Conservation (phyloP, 2,113 vertebrate species). For the Solea solea region DNA sequence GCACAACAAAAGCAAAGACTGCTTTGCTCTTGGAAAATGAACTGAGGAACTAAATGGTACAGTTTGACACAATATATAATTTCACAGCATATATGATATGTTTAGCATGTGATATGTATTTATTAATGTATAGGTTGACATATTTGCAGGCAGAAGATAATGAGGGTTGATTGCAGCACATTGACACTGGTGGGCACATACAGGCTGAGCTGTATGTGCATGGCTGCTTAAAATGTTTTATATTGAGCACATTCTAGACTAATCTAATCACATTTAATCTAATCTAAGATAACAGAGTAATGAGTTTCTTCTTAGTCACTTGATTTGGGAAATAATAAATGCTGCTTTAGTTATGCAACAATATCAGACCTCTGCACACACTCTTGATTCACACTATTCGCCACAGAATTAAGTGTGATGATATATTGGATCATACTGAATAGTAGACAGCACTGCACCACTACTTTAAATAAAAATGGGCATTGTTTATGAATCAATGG, state of each 20-base stretch:
- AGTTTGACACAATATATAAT: conserved; percentile 24
- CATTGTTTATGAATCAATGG: conserved; percentile 10
- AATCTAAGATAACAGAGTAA: conserved; percentile 42
- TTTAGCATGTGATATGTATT: conserved; percentile 14
- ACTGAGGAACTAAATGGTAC: conserved; percentile 30
- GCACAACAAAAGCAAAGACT: conserved; percentile 7
- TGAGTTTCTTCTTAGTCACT: conserved; percentile 43
- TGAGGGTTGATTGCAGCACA: conserved; percentile 14
- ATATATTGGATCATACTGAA: conserved; percentile 24
- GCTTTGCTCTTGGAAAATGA: conserved; percentile 40
- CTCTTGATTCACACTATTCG: neutral
- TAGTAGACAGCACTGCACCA: conserved; percentile 15
- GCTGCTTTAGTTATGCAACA: conserved; percentile 16
- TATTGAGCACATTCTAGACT: conserved; percentile 35
- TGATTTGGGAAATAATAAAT: conserved; percentile 36
- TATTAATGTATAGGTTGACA: conserved; percentile 39
- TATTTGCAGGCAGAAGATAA: conserved; percentile 31
- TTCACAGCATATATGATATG: conserved; percentile 1
- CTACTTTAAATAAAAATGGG: neutral
- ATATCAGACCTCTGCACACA: conserved; percentile 11
- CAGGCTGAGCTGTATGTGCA: conserved; percentile 29
- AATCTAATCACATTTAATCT: conserved; percentile 51
- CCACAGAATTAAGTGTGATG: neutral
- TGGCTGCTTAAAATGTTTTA: conserved; percentile 37
- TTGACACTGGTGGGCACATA: conserved; percentile 33